These are phyloP conservation scores for Arrhamphus sclerolepis DNA, from an alignment of 2,797 vertebrate species.

Conservation along the genomic window DNA sequence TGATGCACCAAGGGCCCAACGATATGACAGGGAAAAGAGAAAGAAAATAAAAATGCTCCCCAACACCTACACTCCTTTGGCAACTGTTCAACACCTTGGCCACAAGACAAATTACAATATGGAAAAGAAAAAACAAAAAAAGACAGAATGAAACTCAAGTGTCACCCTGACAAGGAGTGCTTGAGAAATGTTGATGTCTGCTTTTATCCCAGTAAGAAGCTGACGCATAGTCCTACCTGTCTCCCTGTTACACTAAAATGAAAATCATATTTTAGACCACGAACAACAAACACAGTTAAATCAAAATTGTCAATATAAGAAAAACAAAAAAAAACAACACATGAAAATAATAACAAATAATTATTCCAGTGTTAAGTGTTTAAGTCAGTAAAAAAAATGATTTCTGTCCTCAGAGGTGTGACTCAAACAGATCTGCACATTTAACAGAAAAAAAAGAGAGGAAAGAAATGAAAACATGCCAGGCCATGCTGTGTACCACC, in stretches of 20 bases:
- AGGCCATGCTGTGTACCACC: conserved; percentile 65
- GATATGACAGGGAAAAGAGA: conserved; percentile 25
- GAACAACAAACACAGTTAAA: conserved; percentile 67
- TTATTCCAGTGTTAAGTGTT: conserved; percentile 85
- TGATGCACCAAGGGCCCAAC: conserved; percentile 28
- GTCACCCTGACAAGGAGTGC: conserved; percentile 38
- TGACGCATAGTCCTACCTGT: conserved; percentile 27
- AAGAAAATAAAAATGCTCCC: background rate
- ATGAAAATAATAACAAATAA: conserved; percentile 74
- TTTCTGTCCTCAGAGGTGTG: conserved; percentile 68
- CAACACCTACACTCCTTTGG: conserved; percentile 61
- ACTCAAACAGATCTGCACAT: conserved; percentile 60
- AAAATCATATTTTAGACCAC: conserved; percentile 59
- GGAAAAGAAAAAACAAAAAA: conserved; percentile 9
- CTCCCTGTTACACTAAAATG: conserved; percentile 56
- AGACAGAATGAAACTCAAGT: conserved; percentile 11
- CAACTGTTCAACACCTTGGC: conserved; percentile 57
- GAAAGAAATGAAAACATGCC: conserved; percentile 60
- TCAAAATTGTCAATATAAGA: conserved; percentile 73
- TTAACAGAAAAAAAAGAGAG: conserved; percentile 26
- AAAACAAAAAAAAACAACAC: conserved; percentile 53
- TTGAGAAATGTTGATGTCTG: conserved; percentile 55
- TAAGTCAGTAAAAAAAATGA: conserved; percentile 67
- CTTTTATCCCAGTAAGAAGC: conserved; percentile 53
- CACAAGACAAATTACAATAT: conserved; percentile 25